Conservation (phyloP, 2,888 invertebrate species). For the Ametastegia equiseti region DNA sequence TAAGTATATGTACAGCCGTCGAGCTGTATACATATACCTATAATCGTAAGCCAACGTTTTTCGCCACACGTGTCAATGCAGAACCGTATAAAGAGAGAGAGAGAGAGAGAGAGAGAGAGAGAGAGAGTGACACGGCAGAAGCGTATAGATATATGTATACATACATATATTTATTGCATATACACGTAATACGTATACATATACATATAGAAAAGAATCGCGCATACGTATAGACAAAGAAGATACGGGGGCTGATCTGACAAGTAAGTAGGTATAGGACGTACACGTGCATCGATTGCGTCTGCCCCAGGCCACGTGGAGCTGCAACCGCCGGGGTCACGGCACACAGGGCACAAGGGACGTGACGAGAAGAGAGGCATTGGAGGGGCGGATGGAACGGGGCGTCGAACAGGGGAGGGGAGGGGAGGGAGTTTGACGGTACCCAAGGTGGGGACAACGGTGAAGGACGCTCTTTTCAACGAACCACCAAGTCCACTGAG, state of each 20-base stretch:
- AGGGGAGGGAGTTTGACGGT: constrained; percentile 46
- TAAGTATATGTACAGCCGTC: background rate
- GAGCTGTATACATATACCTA: too few relatives aligned
- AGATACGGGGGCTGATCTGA: background rate
- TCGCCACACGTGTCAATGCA: constrained; percentile 34
- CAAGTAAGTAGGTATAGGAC: constrained; percentile 41
- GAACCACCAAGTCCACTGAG: constrained; percentile 50
- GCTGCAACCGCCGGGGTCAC: constrained; percentile 55
- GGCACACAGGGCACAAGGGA: constrained; percentile 44
- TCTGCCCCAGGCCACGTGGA: constrained; percentile 57
- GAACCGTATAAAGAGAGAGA: too few relatives aligned
- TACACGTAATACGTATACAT: too few relatives aligned
- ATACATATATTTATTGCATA: background rate
- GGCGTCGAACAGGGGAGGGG: constrained; percentile 15
- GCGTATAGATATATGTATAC: background rate
- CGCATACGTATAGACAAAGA: too few relatives aligned
- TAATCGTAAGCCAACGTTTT: constrained; percentile 14
- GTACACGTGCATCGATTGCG: constrained; percentile 55
- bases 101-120: too few relatives aligned
- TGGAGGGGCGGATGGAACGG: too few relatives aligned
- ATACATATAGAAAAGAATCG: too few relatives aligned
- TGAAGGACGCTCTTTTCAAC: constrained; percentile 61
- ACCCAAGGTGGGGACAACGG: constrained; percentile 56
- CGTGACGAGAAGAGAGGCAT: constrained; percentile 45
- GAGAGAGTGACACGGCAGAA: constrained; percentile 36